Evolutionary conservation across 2,113 vertebrate genomes (phyloP).

Genomic region (Calyptomena viridis): DNA sequence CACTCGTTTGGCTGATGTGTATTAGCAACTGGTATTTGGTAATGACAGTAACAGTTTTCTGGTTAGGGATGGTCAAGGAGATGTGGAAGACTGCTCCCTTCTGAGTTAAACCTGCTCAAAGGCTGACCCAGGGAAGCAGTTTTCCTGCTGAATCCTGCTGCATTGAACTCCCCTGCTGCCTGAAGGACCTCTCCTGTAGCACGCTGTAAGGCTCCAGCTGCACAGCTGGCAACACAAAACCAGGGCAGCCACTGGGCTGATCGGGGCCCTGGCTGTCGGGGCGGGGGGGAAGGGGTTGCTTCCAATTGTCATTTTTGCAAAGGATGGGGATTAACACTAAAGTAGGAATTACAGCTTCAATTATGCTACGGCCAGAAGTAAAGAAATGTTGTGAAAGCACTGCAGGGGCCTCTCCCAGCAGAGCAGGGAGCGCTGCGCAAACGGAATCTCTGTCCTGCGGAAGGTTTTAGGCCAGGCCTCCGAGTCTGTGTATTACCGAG

Average conservation of each 20-base stretch:
- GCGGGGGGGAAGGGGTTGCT: not conserved
- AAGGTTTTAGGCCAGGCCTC: conserved; percentile 47
- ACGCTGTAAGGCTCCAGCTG: not conserved
- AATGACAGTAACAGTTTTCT: not conserved
- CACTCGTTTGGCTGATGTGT: conserved; percentile 37
- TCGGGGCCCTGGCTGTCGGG: not conserved
- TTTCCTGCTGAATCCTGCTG: not conserved
- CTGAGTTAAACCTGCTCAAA: not conserved
- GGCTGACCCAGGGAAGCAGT: not conserved
- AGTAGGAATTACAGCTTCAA: conserved; percentile 17
- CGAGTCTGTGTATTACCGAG: conserved; percentile 49
- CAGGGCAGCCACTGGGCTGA: not conserved
- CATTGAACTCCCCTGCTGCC: not conserved
- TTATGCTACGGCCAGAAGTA: not conserved
- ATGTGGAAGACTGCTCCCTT: not conserved
- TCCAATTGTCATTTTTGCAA: not conserved
- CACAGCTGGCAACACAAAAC: not conserved
- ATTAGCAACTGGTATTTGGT: conserved; percentile 43
- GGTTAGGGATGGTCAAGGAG: conserved; percentile 7
- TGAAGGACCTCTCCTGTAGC: not conserved
- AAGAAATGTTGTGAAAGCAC: not conserved
- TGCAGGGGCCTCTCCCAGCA: not conserved
- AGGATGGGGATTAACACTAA: not conserved
- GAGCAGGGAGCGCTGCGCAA: not conserved
- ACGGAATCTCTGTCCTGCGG: not conserved